Base-by-base conservation (phyloP, 2,888 invertebrate genomes). In the Drosophila demipolita region DNA sequence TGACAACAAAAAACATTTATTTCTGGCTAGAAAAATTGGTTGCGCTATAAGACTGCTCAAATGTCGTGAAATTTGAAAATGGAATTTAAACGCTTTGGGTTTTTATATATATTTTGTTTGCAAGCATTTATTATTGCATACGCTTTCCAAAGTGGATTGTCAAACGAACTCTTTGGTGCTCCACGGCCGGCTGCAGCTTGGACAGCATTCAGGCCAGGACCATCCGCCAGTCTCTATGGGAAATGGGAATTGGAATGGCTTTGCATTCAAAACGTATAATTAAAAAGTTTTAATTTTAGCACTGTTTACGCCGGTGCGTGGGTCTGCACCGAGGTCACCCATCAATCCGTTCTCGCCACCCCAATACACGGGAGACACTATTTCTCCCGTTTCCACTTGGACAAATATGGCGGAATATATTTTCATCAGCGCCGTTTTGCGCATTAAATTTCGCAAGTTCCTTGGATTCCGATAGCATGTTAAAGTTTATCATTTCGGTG, bases 221-320 rank as follows among this genome's bases (percentile, higher is more conserved):
- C 50, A 38, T 40, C 33, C 61, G 48, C 11, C 35, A 52, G 49
- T 63, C 78, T 61, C 70, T 20, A 53, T 63, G 76, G 77, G 68
- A 75, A 62, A 64, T 73, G 62, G 29, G 29, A 29, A 49, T 23
- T 35, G 53, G 9, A 55, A 38, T 55, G 36, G 66, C 63, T 69
- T 57, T 72, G 79, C 73, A 71, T 75, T 73, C 48, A 73, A 63
- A 84, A 62, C 79, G 75, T 81, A 81, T 75, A 82, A 82, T 73
- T 79, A 84, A 89, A 87, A 87, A 78, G 72, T 81, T 84, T 73
- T 79, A 73, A 80, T 82, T 74, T 67, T 49, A 78, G 66, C 73
- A 65, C 55, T 77, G 70, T 74, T 69, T 53, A 66, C 38, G 75
- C 57, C 40, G 53, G 54, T 77, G 70, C 62, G 62, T 71, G 59